phyloP scores from a whole-genome alignment of 2,113 vertebrate species.

The Isichthys henryi region DNA sequence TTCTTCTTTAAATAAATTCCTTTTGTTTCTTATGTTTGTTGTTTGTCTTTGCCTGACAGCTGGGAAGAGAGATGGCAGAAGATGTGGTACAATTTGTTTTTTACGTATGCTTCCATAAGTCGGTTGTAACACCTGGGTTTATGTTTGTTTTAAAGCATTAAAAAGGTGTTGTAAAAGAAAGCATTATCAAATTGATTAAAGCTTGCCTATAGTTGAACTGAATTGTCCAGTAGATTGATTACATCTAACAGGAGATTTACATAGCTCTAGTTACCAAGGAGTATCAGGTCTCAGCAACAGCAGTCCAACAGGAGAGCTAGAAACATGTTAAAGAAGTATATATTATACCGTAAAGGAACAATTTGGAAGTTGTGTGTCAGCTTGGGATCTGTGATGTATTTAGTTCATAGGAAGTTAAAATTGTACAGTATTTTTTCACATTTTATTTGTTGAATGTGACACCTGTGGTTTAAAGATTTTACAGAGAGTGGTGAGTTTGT shows the following conservation, averaged over 20 bases:
- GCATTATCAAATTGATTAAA: background rate
- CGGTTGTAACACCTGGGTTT: background rate
- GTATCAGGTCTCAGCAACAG: background rate
- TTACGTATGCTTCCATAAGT: background rate
- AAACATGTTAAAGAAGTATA: background rate
- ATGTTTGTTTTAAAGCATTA: background rate
- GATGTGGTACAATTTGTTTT: background rate
- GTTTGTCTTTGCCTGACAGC: background rate
- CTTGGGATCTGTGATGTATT: background rate
- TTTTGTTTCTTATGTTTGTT: background rate
- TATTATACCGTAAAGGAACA: background rate
- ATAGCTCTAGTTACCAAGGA: constrained; percentile 6
- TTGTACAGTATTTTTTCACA: background rate
- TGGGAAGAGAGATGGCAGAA: background rate
- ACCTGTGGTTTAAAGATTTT: background rate
- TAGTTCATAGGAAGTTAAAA: background rate
- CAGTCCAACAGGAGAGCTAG: background rate
- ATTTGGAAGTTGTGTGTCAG: background rate
- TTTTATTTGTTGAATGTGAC: background rate
- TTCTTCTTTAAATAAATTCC: background rate
- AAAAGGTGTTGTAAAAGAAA: background rate
- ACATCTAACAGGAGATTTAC: background rate
- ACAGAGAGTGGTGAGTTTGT: background rate
- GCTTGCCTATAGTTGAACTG: background rate
- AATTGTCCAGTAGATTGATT: background rate